Evolutionary conservation across 2,797 vertebrate species (phyloP).

Genomic region (Loriculus beryllinus): DNA sequence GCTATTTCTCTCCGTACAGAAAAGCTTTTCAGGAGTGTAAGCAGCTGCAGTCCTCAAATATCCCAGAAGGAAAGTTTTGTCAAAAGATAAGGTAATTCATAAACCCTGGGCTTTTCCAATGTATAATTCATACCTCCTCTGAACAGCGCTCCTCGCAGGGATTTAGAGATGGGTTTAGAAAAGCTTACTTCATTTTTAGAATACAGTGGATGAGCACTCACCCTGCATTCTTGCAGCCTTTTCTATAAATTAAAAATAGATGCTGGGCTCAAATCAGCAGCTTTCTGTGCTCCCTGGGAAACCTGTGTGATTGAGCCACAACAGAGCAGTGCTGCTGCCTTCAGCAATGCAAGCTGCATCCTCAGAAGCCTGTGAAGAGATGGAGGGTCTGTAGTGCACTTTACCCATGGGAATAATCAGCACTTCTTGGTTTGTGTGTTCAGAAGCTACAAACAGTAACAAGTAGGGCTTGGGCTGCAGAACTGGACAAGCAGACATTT

Average conservation of each 20-base stretch:
- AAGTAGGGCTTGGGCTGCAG: not conserved
- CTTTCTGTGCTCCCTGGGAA: slow-evolving; percentile 7
- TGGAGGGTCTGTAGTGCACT: not conserved
- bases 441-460: not conserved
- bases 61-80: slow-evolving; percentile 8
- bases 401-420: not conserved
- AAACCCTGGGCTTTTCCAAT: slow-evolving; percentile 32
- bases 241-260: slow-evolving; percentile 56
- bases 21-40: not conserved
- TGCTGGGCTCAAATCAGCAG: not conserved
- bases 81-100: not conserved
- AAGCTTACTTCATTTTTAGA: slow-evolving; percentile 46
- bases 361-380: not conserved
- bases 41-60: not conserved
- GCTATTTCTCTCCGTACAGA: not conserved
- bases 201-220: slow-evolving; percentile 40
- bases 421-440: not conserved
- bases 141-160: slow-evolving; percentile 36
- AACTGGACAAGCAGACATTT: not conserved
- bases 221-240: slow-evolving; percentile 15
- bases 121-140: slow-evolving; percentile 55
- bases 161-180: slow-evolving; percentile 52
- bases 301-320: not conserved
- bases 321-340: not conserved
- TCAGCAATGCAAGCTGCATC: not conserved